Percentiles rank a stretch among this genome's conserved stretches.
These are phyloP conservation scores for Bombus balteatus DNA, from an alignment of 1,140 invertebrate genomes.

Conservation along the genomic window DNA sequence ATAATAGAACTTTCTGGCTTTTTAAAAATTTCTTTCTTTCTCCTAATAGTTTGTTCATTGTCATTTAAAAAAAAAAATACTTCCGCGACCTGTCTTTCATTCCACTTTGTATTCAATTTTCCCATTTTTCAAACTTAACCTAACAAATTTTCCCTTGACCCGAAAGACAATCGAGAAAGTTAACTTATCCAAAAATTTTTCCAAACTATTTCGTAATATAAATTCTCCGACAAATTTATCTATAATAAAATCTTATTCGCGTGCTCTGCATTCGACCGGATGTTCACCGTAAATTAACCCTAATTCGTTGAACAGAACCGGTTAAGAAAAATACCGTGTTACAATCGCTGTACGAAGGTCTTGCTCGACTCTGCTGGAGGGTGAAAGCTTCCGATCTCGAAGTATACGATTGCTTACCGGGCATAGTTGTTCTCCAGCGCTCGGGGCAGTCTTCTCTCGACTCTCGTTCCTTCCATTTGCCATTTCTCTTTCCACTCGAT, in stretches of 20 bases:
- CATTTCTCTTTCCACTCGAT: conserved; percentile 46
- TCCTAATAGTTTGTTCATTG: too few relatives aligned
- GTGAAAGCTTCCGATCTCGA: conserved; percentile 30
- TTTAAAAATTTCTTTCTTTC: too few relatives aligned
- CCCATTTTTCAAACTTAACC: too few relatives aligned
- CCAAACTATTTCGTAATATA: too few relatives aligned
- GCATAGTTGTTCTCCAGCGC: conserved; percentile 15
- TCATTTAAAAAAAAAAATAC: too few relatives aligned
- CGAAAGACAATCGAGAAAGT: too few relatives aligned
- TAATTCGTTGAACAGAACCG: conserved; percentile 17
- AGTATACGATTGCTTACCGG: conserved; percentile 26
- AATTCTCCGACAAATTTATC: neutral
- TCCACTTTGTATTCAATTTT: too few relatives aligned
- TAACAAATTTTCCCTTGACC: too few relatives aligned
- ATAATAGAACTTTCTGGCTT: too few relatives aligned
- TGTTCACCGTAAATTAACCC: neutral
- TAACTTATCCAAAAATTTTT: too few relatives aligned
- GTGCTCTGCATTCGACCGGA: neutral
- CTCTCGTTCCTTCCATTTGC: conserved; percentile 45
- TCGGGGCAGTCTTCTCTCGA: conserved; percentile 14
- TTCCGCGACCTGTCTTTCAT: too few relatives aligned
- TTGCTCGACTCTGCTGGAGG: conserved; percentile 1
- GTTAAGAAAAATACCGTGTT: conserved; percentile 1
- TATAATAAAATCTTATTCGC: neutral
- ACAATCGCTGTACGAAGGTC: neutral